These are phyloP conservation scores for Zaprionus davidi DNA, from an alignment of 1,140 invertebrate genomes.

Conservation along the genomic window DNA sequence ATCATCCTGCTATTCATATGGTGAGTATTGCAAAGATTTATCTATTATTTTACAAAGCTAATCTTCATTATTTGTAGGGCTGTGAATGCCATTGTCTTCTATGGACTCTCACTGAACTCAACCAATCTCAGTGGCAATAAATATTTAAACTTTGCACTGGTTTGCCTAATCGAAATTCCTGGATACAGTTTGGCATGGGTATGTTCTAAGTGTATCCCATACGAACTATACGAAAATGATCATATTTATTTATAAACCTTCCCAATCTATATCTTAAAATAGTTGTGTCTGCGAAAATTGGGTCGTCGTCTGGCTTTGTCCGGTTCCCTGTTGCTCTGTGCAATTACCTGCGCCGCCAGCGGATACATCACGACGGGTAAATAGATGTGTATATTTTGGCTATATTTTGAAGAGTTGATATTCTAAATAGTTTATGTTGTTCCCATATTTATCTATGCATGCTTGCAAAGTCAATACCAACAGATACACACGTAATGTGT, in stretches of 20 bases:
- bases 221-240: background rate
- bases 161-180: constrained; percentile 87
- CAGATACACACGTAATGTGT: constrained; percentile 45
- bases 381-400: no score
- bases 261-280: constrained; percentile 39
- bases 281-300: constrained; percentile 85
- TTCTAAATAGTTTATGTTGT: background rate
- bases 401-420: background rate
- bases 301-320: constrained; percentile 85
- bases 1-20: constrained; percentile 85
- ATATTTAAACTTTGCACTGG: constrained; percentile 86
- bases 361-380: constrained; percentile 76
- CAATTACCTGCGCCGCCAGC: constrained; percentile 85
- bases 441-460: constrained; percentile 14
- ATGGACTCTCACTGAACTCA: constrained; percentile 89
- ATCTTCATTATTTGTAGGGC: constrained; percentile 85
- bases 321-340: constrained; percentile 86
- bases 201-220: constrained; percentile 4
- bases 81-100: constrained; percentile 89
- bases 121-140: constrained; percentile 88
- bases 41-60: background rate
- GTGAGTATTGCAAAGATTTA: constrained; percentile 62
- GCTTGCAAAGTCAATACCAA: constrained; percentile 52
- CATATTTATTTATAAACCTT: constrained; percentile 14
- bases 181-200: constrained; percentile 85